Evolutionary conservation across 2,113 vertebrate species (phyloP), one percentile per base, ranked within the genome.

Genomic region (Campylomormyrus numenius): DNA sequence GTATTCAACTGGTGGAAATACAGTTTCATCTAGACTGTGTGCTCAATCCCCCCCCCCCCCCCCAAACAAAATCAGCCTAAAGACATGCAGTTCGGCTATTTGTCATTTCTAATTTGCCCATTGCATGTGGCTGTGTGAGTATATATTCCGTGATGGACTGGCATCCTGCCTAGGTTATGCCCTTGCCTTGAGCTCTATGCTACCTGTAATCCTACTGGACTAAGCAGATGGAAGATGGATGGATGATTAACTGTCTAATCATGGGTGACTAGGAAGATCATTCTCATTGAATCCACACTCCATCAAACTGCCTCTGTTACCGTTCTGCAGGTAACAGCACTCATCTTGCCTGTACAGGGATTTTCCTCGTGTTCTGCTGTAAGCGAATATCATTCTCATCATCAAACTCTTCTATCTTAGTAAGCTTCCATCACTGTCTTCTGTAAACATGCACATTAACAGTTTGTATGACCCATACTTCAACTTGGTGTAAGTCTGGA

Each of bases 211-310:
- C 35, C 15, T 35, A 77, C 70, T 39, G 5, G 13, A 77, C 15
- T 19, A 77, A 77, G 70, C 70, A 77, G 13, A 35, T 77, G 31
- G 70, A 39, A 77, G 70, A 77, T 77, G 35, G 35, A 39, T 42
- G 35, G 35, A 77, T 77, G 70, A 90, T 96, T 96, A 88, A 99
- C 98, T 84, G 97, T 97, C 98, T 98, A 99, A 70, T 98, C 98
- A 5, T 99, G 98, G 91, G 99, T 97, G 93, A 99, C 96, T 90
- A 99, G 95, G 92, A 99, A 98, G 0, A 97, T 98, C 92, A 97
- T 98, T 0, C 97, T 95, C 6, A 97, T 97, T 99, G 94, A 98
- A 99, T 88, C 93, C 93, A 92, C 98, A 99, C 21, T 96, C 94
- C 85, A 95, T 91, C 27, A 98, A 91, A 42, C 93, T 39, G 6